These are phyloP conservation scores for Varanus komodoensis DNA, from an alignment of 2,113 vertebrate species.

Conservation along the genomic window DNA sequence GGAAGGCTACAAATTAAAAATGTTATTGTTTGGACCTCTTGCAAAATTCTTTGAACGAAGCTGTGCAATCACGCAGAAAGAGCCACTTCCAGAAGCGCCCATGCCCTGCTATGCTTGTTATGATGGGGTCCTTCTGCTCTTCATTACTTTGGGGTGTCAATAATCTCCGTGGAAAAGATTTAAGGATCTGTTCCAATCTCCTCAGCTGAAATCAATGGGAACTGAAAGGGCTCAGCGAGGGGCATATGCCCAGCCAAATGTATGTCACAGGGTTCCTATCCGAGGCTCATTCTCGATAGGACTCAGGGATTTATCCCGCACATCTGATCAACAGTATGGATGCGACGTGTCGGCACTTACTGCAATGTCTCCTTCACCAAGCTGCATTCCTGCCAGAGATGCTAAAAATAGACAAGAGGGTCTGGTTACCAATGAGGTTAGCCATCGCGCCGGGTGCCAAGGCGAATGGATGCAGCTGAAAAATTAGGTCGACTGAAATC, in stretches of 20 bases:
- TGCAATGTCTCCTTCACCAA: constrained; percentile 90
- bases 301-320: background rate
- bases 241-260: background rate
- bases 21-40: too few relatives aligned
- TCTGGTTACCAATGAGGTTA: background rate
- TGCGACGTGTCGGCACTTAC: constrained; percentile 78
- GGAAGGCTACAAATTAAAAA: too few relatives aligned
- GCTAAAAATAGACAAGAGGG: constrained; percentile 77
- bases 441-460: background rate
- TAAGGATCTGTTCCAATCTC: background rate
- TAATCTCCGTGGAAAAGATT: background rate
- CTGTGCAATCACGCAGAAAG: too few relatives aligned
- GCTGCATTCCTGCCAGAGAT: constrained; percentile 93
- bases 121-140: background rate
- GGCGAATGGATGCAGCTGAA: background rate
- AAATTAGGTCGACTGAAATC: background rate
- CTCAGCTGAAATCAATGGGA: background rate
- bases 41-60: too few relatives aligned
- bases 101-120: constrained; percentile 11
- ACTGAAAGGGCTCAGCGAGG: background rate
- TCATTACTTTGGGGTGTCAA: background rate
- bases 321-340: background rate
- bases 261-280: constrained; percentile 2
- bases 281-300: background rate
- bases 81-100: too few relatives aligned